Evolutionary conservation across 1,140 invertebrate species (phyloP).

Genomic region (Drosophila ananassae): DNA sequence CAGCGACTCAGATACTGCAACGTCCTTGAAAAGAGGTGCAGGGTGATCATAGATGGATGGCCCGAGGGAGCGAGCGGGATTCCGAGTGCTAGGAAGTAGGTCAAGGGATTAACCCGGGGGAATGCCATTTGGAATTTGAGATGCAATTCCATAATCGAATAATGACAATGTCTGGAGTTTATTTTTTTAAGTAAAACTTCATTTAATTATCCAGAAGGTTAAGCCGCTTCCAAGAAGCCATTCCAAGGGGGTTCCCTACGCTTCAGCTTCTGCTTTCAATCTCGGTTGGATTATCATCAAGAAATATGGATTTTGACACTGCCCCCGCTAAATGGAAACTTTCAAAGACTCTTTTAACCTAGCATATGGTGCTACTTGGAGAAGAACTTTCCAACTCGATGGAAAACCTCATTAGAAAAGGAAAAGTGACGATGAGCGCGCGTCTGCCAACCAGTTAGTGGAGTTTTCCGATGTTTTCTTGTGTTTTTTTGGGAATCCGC

Average conservation of each 20-base stretch:
- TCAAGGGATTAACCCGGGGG: slow-evolving; percentile 40
- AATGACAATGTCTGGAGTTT: not conserved
- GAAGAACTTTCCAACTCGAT: slow-evolving; percentile 78
- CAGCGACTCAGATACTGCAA: slow-evolving; percentile 23
- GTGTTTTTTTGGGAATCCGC: slow-evolving; percentile 17
- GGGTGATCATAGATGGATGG: slow-evolving; percentile 16
- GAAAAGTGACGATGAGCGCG: slow-evolving; percentile 60
- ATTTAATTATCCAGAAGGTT: not conserved
- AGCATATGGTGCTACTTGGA: no score
- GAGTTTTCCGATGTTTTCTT: slow-evolving; percentile 28
- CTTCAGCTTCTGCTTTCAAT: slow-evolving; percentile 7
- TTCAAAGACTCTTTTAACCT: no score
- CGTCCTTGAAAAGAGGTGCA: slow-evolving; percentile 24
- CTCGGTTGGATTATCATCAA: slow-evolving; percentile 21
- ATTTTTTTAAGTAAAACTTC: not conserved
- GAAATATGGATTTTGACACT: not conserved
- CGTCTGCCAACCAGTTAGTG: slow-evolving; percentile 46
- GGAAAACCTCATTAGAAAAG: slow-evolving; percentile 47
- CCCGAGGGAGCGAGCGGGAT: slow-evolving; percentile 32
- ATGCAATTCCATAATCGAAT: not conserved
- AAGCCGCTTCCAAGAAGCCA: slow-evolving; percentile 7
- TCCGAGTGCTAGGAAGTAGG: slow-evolving; percentile 17
- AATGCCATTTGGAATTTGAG: not conserved
- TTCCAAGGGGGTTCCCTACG: slow-evolving; percentile 24
- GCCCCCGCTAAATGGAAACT: no score